These are phyloP conservation scores for Oligia strigilis DNA, from an alignment of 2,888 invertebrate genomes.

Conservation along the genomic window DNA sequence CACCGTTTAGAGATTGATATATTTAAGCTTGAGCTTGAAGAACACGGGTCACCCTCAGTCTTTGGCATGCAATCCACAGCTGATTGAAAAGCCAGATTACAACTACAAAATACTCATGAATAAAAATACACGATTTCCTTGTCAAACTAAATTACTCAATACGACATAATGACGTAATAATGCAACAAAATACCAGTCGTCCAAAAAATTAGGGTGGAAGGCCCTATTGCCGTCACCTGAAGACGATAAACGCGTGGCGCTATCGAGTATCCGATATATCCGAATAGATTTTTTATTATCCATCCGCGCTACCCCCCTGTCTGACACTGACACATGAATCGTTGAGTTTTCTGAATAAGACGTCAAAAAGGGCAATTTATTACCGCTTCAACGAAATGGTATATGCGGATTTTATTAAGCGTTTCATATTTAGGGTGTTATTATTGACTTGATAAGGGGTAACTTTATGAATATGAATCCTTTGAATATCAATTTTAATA, in stretches of 20 bases:
- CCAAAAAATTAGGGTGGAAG: conserved; percentile 60
- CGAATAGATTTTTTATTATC: conserved; percentile 75
- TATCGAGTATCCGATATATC: conserved; percentile 66
- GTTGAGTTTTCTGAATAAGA: conserved; percentile 82
- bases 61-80: neutral
- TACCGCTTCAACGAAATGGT: conserved; percentile 76
- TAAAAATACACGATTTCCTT: neutral
- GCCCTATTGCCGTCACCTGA: conserved; percentile 75
- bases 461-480: conserved; percentile 67
- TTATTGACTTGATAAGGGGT: conserved; percentile 77
- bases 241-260: conserved; percentile 80
- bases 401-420: conserved; percentile 87
- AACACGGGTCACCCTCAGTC: neutral
- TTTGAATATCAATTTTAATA: conserved; percentile 48
- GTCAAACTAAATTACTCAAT: conserved; percentile 43
- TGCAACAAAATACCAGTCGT: conserved; percentile 35
- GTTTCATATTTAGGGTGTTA: conserved; percentile 84
- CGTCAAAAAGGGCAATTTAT: conserved; percentile 89
- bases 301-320: conserved; percentile 63
- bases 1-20: neutral
- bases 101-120: neutral
- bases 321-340: conserved; percentile 83
- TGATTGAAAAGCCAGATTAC: neutral
- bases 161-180: conserved; percentile 24
- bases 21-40: neutral